Evolutionary conservation across 2,888 invertebrate species (phyloP).

Genomic region (Tubulanus polymorphus): DNA sequence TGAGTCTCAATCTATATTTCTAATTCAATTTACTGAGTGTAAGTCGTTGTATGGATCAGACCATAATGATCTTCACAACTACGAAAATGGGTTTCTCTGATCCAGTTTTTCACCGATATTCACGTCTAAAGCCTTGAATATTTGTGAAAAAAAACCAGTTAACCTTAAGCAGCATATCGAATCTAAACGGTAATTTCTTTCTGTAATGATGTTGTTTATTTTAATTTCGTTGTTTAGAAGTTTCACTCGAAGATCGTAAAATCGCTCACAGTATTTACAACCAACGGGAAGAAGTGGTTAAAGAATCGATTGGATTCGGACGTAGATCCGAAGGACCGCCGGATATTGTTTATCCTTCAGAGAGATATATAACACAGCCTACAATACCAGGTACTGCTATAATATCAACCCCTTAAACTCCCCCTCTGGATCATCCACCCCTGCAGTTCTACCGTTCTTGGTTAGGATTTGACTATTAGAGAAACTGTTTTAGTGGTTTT

Average conservation of each 20-base stretch:
- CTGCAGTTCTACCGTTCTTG: conserved; percentile 13
- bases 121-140: too few relatives aligned
- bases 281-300: conserved; percentile 34
- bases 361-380: not conserved
- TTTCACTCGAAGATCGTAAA: conserved; percentile 33
- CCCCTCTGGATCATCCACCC: conserved; percentile 21
- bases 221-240: conserved; percentile 26
- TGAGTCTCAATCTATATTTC: too few relatives aligned
- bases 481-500: too few relatives aligned
- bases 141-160: too few relatives aligned
- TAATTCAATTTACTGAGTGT: too few relatives aligned
- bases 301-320: conserved; percentile 44
- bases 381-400: conserved; percentile 3
- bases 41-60: too few relatives aligned
- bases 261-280: conserved; percentile 35
- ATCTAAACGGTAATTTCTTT: too few relatives aligned
- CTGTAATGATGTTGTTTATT: not conserved
- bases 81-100: too few relatives aligned
- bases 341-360: conserved; percentile 10
- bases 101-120: too few relatives aligned
- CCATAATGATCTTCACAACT: too few relatives aligned
- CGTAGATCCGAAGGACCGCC: conserved; percentile 41
- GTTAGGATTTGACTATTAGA: too few relatives aligned
- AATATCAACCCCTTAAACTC: not conserved
- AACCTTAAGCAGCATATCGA: too few relatives aligned